A percentile compares a stretch with the other conserved stretches of the same genome.
These are phyloP conservation scores for Leptatherina wallacei DNA, from an alignment of 2,797 vertebrate species.

Conservation along the genomic window DNA sequence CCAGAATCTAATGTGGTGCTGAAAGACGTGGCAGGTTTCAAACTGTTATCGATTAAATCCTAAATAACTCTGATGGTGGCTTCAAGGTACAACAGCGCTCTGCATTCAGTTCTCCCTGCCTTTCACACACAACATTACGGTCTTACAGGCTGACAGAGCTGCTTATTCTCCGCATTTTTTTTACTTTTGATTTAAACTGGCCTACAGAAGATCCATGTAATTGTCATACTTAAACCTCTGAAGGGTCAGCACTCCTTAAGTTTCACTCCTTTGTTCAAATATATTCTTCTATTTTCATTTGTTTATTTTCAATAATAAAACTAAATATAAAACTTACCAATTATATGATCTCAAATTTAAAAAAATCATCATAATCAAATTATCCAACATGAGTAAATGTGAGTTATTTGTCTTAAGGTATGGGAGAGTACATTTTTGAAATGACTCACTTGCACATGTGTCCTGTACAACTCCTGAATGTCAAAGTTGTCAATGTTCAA, in stretches of 20 bases:
- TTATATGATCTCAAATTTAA: no score
- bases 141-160: not conserved
- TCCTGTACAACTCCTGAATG: slow-evolving; percentile 95
- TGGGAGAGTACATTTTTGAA: not conserved
- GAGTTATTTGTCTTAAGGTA: not conserved
- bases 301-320: not conserved
- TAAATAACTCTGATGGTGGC: not conserved
- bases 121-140: not conserved
- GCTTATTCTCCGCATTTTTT: not conserved
- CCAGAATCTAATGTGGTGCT: no score
- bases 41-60: no score
- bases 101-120: no score
- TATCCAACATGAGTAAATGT: not conserved
- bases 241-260: not conserved
- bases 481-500: slow-evolving; percentile 97
- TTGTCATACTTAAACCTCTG: not conserved
- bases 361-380: slow-evolving; percentile 2
- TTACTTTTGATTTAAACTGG: not conserved
- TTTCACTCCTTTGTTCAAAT: not conserved
- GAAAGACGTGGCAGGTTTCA: no score
- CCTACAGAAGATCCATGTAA: not conserved
- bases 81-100: no score
- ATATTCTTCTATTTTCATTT: not conserved
- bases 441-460: slow-evolving; percentile 91
- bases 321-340: no score